Conservation (phyloP, 2,797 vertebrate species). For the Oreortyx pictus region DNA sequence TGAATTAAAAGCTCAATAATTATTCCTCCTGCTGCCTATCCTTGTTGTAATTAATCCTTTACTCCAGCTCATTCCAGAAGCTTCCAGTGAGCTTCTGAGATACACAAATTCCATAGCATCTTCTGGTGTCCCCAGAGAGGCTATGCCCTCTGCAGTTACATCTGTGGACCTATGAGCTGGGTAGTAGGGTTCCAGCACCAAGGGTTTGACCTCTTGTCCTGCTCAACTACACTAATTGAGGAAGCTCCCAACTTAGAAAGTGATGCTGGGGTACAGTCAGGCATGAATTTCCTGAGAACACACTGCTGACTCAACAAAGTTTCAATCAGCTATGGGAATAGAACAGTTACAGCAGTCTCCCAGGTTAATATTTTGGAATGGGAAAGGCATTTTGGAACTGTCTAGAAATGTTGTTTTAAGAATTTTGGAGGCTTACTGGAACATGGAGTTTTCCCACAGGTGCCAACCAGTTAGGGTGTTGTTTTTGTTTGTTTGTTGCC, state of each 20-base stretch:
- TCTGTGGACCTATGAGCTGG: accelerated
- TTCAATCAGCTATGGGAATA: slow-evolving; percentile 30
- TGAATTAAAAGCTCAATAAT: slow-evolving; percentile 12
- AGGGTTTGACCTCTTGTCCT: not conserved
- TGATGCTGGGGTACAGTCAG: not conserved
- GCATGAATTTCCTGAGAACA: slow-evolving; percentile 34
- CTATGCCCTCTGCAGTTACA: not conserved
- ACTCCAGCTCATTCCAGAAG: not conserved
- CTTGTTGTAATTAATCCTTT: not conserved
- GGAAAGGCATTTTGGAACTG: not conserved
- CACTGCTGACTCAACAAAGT: slow-evolving; percentile 31
- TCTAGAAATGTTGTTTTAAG: not conserved
- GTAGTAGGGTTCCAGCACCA: not conserved
- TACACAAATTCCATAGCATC: not conserved
- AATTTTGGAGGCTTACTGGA: slow-evolving; percentile 18
- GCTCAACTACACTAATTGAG: not conserved
- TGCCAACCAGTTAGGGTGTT: not conserved
- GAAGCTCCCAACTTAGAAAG: slow-evolving; percentile 1
- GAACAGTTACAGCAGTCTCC: not conserved
- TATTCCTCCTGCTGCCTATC: not conserved
- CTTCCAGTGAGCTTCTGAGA: not conserved
- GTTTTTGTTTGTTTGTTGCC: not conserved
- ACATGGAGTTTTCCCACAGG: not conserved
- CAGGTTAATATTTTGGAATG: not conserved
- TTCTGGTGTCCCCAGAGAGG: not conserved